Conservation (phyloP, 2,888 invertebrate genomes). For the Diadegma fenestrale region DNA sequence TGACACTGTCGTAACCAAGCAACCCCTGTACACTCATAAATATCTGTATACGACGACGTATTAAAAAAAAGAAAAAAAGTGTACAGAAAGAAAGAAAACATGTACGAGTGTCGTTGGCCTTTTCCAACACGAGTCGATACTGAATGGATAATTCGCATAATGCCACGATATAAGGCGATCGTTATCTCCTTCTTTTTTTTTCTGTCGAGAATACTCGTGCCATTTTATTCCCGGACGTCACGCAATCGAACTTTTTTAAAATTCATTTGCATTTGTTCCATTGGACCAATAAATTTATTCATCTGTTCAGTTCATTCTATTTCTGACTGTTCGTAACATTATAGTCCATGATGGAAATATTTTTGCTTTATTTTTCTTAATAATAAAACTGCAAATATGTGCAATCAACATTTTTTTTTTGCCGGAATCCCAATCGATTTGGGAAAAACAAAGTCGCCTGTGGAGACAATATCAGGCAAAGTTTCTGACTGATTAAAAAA, state of each 20-base stretch:
- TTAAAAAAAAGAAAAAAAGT: constrained; percentile 13
- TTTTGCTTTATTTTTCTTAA: no score
- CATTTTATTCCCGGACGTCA: constrained; percentile 37
- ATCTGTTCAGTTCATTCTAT: not conserved
- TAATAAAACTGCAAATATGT: not conserved
- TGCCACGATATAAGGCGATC: constrained; percentile 27
- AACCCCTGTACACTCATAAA: constrained; percentile 68
- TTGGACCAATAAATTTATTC: constrained; percentile 11
- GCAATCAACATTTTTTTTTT: not conserved
- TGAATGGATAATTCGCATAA: constrained; percentile 47
- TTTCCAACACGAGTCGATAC: constrained; percentile 47
- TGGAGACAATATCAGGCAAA: not conserved
- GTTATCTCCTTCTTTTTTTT: constrained; percentile 23
- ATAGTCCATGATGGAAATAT: not conserved
- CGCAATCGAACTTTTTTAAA: constrained; percentile 15
- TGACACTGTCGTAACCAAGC: constrained; percentile 79
- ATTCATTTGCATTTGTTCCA: constrained; percentile 2
- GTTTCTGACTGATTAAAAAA: not conserved
- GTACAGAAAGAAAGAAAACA: constrained; percentile 31
- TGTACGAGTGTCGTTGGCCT: constrained; percentile 64
- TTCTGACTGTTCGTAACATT: not conserved
- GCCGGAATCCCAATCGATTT: not conserved
- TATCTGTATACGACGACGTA: constrained; percentile 15
- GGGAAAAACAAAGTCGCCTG: not conserved
- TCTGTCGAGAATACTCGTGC: constrained; percentile 26